Conservation (phyloP, 2,113 vertebrate genomes). For the Hipposideros armiger region DNA sequence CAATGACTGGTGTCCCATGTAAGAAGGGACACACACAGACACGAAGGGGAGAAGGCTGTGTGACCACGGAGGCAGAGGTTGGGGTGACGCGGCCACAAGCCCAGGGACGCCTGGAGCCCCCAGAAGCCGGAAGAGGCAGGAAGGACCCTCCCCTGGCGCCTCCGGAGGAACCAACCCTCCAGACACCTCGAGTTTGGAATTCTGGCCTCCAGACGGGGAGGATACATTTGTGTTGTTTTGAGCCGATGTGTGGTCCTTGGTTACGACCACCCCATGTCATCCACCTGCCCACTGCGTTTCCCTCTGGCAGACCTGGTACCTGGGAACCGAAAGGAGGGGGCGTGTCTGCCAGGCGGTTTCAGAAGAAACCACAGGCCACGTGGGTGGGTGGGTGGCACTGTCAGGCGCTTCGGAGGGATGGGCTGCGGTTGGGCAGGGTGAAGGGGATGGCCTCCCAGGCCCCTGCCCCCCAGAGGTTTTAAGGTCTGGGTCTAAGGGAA, state of each 20-base stretch:
- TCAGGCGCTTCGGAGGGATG: background rate
- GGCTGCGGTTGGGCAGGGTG: accelerated
- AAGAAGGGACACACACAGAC: too few species aligned
- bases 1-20: accelerated
- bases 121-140: too few species aligned
- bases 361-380: background rate
- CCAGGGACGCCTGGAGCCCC: accelerated
- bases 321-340: background rate
- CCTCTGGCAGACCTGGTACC: background rate
- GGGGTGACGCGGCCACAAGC: accelerated
- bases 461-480: background rate
- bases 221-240: accelerated
- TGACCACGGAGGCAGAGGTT: background rate
- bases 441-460: background rate
- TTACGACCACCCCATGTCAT: accelerated
- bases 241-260: accelerated
- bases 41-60: accelerated
- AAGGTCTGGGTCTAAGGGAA: background rate
- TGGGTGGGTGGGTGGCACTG: background rate
- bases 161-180: accelerated
- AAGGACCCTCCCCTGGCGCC: background rate
- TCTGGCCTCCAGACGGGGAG: accelerated
- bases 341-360: accelerated
- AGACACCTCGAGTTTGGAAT: background rate
- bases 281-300: background rate